These are phyloP conservation scores for Sarcophaga bullata DNA, from an alignment of 1,140 invertebrate genomes.

Conservation along the genomic window DNA sequence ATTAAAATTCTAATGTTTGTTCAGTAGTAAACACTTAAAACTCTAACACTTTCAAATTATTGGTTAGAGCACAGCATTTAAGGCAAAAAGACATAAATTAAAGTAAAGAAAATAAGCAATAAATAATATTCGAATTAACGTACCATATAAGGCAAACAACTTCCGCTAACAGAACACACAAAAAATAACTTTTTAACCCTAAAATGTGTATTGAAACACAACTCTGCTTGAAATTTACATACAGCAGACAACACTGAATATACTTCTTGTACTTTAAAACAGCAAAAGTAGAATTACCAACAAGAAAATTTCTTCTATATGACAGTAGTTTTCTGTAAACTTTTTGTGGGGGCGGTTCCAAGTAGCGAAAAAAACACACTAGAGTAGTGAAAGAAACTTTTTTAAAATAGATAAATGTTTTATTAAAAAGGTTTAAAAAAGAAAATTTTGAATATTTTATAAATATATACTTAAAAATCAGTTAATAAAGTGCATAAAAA, in stretches of 20 bases:
- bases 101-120: background rate
- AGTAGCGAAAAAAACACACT: background rate
- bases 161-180: background rate
- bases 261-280: background rate
- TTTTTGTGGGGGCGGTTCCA: slow-evolving; percentile 38
- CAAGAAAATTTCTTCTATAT: background rate
- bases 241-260: background rate
- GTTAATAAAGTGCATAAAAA: no score
- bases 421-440: background rate
- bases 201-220: background rate
- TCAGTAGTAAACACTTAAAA: background rate
- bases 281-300: background rate
- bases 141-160: slow-evolving; percentile 8
- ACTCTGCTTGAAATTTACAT: background rate
- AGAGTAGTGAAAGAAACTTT: background rate
- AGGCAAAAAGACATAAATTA: background rate
- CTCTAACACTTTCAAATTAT: background rate
- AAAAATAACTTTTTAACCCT: no score
- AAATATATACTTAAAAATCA: no score
- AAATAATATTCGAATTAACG: slow-evolving; percentile 9
- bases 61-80: background rate
- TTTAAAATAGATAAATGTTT: background rate
- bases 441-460: no score
- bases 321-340: slow-evolving; percentile 13
- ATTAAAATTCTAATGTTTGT: background rate